Evolutionary conservation across 1,140 invertebrate species (phyloP), one percentile per base, ranked within the genome.

Genomic region (Forficula auricularia): DNA sequence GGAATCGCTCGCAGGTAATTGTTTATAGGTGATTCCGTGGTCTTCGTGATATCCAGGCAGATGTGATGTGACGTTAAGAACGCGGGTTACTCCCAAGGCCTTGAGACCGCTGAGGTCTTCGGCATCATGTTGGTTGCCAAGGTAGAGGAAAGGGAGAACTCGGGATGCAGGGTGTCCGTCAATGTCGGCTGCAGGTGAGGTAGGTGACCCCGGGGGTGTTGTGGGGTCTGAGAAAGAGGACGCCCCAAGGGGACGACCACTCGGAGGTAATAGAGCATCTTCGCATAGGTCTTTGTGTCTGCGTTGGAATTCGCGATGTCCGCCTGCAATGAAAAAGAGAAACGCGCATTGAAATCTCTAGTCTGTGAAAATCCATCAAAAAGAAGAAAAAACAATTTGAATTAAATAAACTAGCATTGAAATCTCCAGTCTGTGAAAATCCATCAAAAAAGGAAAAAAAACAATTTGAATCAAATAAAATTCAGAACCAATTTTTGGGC

Each of bases 61-160:
- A 55, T 85, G 78, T 51, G 78, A 75, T 49, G 84, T 89, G 43
- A 89, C 85, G 62, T 82, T 84, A 4, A 91, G 67, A 6, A 91
- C 82, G 49, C 77, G 74, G 39, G 73, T 73, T 35, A 81, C 74
- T 30, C 77, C 77, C 35, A 78, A 60, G 31, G 66, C 64, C 43
- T 66, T 62, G 16, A 91, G 66, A 31, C 76, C 63, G 50, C 73
- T 65, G 34, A 76, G 61, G 62, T 89, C 79, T 31, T 73, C 71
- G 12, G 86, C 84, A 60, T 91, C 85, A 44, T 73, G 66, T 53
- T 81, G 81, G 63, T 89, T 90, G 48, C 86, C 86, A 43, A 91
- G 70, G 58, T 82, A 85, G 16, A 91, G 66, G 64, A 83, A 87
- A n/a, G 84, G 83, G 41, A 90, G 67, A 19, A 91, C 77, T 57